Evolutionary conservation across 2,888 invertebrate species (phyloP), one percentile per base, ranked within the genome.

Genomic region (Stenodema calcarata): DNA sequence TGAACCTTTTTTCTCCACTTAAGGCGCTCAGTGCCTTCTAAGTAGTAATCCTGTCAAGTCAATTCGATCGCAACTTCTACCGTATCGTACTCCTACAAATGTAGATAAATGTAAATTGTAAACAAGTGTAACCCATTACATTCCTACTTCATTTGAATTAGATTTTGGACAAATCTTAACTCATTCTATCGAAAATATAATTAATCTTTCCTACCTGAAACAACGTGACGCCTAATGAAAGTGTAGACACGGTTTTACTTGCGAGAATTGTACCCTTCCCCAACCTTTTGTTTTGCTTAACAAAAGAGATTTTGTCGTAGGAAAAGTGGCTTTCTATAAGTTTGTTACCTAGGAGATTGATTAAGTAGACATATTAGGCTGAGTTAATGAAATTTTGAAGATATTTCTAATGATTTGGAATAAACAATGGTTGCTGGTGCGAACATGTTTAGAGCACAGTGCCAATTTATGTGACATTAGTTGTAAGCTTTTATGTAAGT

Each of bases 381-480:
- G 62, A 78, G 41, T 78, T 41, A n/a, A 78, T 30, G 35, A 73
- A 44, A 62, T 62, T 27, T 62, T 62, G 23, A 62, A 62, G 62
- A 62, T 62, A 62, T 62, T 62, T 44, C 44, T 78, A 27, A 44
- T 35, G 12, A n/a, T 78, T 27, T 78, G 4, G 78, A 78, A 78
- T 42, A 78, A 41, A 76, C 75, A 42, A 69, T 41, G 69, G 42
- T 41, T 69, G 62, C 62, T 69, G 62, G 82, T 82, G 82, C 82
- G 82, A 69, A 41, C n/a, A 18, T 78, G 78, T 18, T 78, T 44
- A 41, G 42, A 69, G 82, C 82, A 69, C 82, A 69, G 82, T 82
- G 82, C 82, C 82, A 82, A 82, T 82, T 18, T 82, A 82, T 82
- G 82, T 82, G 82, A 82, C 82, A 82, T 82, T 82, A 82, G 82